Evolutionary conservation across 2,113 vertebrate species (phyloP), one percentile per base, ranked within the genome.

Genomic region (Octodon degus): DNA sequence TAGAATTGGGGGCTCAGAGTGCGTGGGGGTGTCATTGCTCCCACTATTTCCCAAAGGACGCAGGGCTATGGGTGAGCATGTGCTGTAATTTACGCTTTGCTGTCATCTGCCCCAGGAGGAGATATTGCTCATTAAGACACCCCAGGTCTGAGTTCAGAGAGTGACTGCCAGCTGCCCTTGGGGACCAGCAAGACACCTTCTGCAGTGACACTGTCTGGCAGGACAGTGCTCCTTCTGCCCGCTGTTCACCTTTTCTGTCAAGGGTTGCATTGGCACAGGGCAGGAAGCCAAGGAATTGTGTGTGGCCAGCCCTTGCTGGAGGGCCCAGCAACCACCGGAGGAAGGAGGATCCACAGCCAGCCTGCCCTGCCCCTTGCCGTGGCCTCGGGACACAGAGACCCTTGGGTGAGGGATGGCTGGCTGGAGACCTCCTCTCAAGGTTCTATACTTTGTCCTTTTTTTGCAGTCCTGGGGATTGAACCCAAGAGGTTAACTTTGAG

Each of bases 271-370:
- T 91, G 86, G 91, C 91, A 74, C 53, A 68, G 47, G 70, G 92
- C 94, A 87, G 96, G 85, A 95, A 67, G 89, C 93, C 97, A 94
- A 94, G 10, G 67, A 83, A 37, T 86, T 96, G 89, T 97, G 93
- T 91, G 91, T 93, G 92, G 83, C 82, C 94, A 94, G 86, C 67
- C 93, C 95, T 97, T 93, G 94, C 90, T 1, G 72, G 58, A 85
- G 60, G 68, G 24, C 30, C 22, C 68, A 16, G 14, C 6, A 14
- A 67, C 76, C 0, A 0, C 90, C 90, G 25, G 25, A 22, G 72
- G 77, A 55, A 89, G 60, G 82, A 70, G 68, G 70, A 63, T 65
- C n/a, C 58, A 40, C 14, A 27, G 6, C 20, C 10, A 70, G 83
- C 43, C 19, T 32, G n/a, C 43, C 34, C 7, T 6, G 25, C n/a